Conservation (phyloP, 1,140 invertebrate genomes). For the Pristionchus pacificus region DNA sequence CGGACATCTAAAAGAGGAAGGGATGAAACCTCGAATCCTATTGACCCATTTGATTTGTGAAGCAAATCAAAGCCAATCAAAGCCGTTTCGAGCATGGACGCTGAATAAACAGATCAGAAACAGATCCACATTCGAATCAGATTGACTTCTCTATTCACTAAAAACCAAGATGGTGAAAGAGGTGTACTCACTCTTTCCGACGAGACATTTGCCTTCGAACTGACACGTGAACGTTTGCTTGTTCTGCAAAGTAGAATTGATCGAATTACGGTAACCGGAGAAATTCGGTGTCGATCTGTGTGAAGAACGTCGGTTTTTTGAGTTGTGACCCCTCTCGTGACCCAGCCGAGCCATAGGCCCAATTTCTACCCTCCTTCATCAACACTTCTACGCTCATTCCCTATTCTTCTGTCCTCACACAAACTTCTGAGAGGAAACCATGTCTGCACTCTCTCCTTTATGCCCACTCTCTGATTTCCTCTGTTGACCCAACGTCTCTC, state of each 20-base stretch:
- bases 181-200: slow-evolving; percentile 28
- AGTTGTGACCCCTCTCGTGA: not conserved
- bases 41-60: no score
- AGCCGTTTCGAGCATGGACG: not conserved
- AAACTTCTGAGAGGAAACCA: not conserved
- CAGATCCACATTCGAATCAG: no score
- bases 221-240: slow-evolving; percentile 36
- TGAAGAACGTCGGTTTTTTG: not conserved
- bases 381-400: not conserved
- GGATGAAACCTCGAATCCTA: no score
- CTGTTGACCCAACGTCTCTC: no score
- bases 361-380: not conserved
- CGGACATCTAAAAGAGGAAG: slow-evolving; percentile 25
- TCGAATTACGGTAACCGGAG: not conserved
- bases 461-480: no score
- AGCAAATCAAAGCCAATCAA: not conserved
- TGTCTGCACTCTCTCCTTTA: no score
- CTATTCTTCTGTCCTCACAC: not conserved
- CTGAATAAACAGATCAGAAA: not conserved
- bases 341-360: no score
- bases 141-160: no score
- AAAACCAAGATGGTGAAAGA: slow-evolving; percentile 1
- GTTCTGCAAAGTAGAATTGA: slow-evolving; percentile 25
- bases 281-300: not conserved
- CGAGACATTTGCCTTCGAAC: slow-evolving; percentile 27